phyloP scores from a whole-genome alignment of 2,888 invertebrate species.

The Spodoptera picta region DNA sequence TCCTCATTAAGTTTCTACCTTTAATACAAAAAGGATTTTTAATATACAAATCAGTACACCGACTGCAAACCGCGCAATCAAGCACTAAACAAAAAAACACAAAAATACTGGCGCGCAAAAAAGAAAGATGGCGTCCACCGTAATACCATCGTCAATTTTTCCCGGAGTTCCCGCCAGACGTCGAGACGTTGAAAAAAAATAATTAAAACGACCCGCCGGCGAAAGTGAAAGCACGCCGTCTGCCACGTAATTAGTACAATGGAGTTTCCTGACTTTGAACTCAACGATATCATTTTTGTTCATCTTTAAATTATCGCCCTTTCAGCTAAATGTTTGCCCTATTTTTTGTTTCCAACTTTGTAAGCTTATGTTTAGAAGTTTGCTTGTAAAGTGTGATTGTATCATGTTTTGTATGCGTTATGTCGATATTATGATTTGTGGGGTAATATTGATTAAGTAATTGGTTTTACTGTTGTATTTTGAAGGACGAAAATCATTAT shows the following conservation, averaged over 20 bases:
- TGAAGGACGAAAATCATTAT: too few relatives aligned
- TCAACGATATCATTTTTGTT: conserved; percentile 82
- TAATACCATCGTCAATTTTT: conserved; percentile 76
- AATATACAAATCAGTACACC: not conserved
- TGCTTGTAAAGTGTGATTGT: conserved; percentile 4
- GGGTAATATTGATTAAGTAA: too few relatives aligned
- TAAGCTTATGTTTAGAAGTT: conserved; percentile 22
- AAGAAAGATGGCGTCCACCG: conserved; percentile 37
- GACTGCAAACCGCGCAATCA: not conserved
- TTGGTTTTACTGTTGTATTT: too few relatives aligned
- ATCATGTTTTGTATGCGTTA: not conserved
- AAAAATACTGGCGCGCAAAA: not conserved
- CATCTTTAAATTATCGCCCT: conserved; percentile 70
- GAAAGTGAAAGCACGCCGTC: conserved; percentile 88
- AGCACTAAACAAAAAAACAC: not conserved
- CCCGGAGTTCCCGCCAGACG: conserved; percentile 86
- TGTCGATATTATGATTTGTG: too few relatives aligned
- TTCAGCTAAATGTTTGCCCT: conserved; percentile 59
- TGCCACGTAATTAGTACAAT: conserved; percentile 89
- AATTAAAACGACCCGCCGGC: conserved; percentile 86
- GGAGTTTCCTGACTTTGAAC: conserved; percentile 89
- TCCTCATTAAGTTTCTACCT: not conserved
- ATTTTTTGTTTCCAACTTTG: conserved; percentile 51
- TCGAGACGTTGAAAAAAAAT: conserved; percentile 87
- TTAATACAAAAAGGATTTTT: too few relatives aligned